These are phyloP conservation scores for Agriopis aurantiaria DNA, from an alignment of 2,888 invertebrate genomes.

Conservation along the genomic window DNA sequence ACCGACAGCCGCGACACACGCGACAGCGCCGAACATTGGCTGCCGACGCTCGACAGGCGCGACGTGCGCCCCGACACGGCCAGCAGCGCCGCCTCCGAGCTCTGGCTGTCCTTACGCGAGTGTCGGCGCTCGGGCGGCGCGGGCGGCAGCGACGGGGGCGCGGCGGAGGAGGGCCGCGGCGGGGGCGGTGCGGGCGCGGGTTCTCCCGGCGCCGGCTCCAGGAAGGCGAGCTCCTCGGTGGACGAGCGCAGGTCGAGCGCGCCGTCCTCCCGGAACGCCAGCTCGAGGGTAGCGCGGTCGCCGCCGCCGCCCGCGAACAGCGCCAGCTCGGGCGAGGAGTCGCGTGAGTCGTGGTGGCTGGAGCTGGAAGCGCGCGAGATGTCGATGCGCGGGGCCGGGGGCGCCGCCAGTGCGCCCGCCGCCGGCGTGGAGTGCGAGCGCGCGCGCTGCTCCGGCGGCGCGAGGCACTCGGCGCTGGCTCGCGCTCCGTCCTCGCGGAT, in stretches of 20 bases:
- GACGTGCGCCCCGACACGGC: conserved; percentile 93
- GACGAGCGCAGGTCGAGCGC: conserved; percentile 94
- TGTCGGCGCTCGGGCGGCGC: conserved; percentile 79
- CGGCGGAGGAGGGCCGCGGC: conserved; percentile 53
- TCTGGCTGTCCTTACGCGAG: conserved; percentile 90
- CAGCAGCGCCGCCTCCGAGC: conserved; percentile 92
- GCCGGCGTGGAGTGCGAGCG: conserved; percentile 77
- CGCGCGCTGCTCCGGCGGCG: conserved; percentile 72
- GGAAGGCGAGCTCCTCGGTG: conserved; percentile 95
- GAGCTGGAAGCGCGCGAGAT: conserved; percentile 96
- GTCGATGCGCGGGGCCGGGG: conserved; percentile 94
- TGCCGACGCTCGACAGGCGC: conserved; percentile 90
- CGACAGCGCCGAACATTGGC: conserved; percentile 87
- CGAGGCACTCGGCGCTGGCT: conserved; percentile 51
- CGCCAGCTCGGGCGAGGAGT: conserved; percentile 94
- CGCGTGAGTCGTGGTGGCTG: conserved; percentile 94
- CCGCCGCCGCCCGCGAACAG: conserved; percentile 87
- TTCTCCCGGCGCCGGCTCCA: conserved; percentile 85
- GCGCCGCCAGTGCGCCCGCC: conserved; percentile 81
- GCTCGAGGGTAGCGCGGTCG: conserved; percentile 68
- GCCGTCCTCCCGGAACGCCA: conserved; percentile 91
- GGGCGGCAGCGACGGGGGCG: conserved; percentile 66
- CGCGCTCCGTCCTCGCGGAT: conserved; percentile 73
- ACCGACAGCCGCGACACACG: conserved; percentile 76
- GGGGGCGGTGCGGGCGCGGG: conserved; percentile 51